Conservation (phyloP, 2,797 vertebrate species). For the Falco berigora region DNA sequence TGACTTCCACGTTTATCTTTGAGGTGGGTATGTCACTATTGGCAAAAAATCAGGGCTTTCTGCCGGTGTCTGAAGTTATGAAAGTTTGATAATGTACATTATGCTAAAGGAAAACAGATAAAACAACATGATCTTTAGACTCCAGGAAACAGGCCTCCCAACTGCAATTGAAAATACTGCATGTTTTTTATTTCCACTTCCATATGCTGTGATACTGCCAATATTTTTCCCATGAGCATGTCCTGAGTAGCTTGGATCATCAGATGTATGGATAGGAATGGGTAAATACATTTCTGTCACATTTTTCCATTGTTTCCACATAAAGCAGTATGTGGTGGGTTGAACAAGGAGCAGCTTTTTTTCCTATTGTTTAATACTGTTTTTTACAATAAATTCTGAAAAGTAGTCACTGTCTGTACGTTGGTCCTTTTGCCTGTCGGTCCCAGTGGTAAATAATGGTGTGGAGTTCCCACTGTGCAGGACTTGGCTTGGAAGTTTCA, state of each 20-base stretch:
- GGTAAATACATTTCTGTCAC: slow-evolving; percentile 42
- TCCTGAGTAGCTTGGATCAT: slow-evolving; percentile 18
- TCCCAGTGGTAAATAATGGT: background rate
- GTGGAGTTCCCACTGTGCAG: background rate
- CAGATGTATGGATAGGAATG: background rate
- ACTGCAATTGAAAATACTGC: slow-evolving; percentile 45
- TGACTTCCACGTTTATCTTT: slow-evolving; percentile 49
- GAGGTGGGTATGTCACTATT: slow-evolving; percentile 41
- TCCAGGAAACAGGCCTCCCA: slow-evolving; percentile 48
- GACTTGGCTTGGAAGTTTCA: background rate
- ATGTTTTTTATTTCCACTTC: slow-evolving; percentile 49
- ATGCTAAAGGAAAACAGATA: slow-evolving; percentile 51
- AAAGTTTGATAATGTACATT: slow-evolving; percentile 51
- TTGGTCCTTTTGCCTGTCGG: background rate
- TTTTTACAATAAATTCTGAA: slow-evolving; percentile 62
- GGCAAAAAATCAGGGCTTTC: slow-evolving; percentile 53
- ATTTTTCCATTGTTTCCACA: slow-evolving; percentile 29
- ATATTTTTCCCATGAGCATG: slow-evolving; percentile 34
- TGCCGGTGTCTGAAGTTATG: slow-evolving; percentile 37
- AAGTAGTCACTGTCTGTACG: background rate
- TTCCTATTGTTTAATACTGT: slow-evolving; percentile 51
- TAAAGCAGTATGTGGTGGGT: slow-evolving; percentile 5
- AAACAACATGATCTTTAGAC: slow-evolving; percentile 49
- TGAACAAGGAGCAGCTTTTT: slow-evolving; percentile 31
- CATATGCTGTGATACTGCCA: slow-evolving; percentile 49